phyloP scores from a whole-genome alignment of 2,888 invertebrate genomes.

The Drosophila niveifrons region DNA sequence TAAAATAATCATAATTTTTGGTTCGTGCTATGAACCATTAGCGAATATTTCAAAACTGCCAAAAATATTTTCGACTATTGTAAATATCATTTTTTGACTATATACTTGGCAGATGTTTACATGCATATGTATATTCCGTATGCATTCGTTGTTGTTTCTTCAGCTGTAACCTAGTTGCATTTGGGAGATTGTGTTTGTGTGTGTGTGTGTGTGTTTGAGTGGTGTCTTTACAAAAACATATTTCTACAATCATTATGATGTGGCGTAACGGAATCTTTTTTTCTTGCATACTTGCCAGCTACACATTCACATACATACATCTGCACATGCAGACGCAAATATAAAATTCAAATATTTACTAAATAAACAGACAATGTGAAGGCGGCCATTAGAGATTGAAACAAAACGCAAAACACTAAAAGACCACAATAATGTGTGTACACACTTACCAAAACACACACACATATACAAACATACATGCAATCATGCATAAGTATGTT shows the following conservation, averaged over 20 bases:
- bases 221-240: conserved; percentile 13
- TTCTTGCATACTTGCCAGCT: conserved; percentile 45
- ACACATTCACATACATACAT: conserved; percentile 14
- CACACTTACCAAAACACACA: conserved; percentile 9
- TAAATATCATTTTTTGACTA: conserved; percentile 9
- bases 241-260: conserved; percentile 51
- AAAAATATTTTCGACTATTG: conserved; percentile 39
- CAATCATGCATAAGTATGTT: conserved; percentile 3
- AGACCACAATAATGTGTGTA: conserved; percentile 18
- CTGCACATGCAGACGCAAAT: conserved; percentile 23
- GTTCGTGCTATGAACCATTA: conserved; percentile 5
- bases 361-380: conserved; percentile 70
- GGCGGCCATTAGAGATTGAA: conserved; percentile 47
- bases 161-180: conserved; percentile 36
- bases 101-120: conserved; percentile 17
- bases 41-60: conserved; percentile 45
- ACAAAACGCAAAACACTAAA: conserved; percentile 36
- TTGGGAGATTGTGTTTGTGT: conserved; percentile 1
- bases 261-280: conserved; percentile 60
- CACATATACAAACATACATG: not conserved
- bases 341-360: conserved; percentile 68
- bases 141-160: conserved; percentile 5
- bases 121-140: not conserved
- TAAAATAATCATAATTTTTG: conserved; percentile 7
- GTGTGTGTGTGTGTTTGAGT: not conserved